Conservation (phyloP, 2,888 invertebrate species). For the Coelinius sp. region DNA sequence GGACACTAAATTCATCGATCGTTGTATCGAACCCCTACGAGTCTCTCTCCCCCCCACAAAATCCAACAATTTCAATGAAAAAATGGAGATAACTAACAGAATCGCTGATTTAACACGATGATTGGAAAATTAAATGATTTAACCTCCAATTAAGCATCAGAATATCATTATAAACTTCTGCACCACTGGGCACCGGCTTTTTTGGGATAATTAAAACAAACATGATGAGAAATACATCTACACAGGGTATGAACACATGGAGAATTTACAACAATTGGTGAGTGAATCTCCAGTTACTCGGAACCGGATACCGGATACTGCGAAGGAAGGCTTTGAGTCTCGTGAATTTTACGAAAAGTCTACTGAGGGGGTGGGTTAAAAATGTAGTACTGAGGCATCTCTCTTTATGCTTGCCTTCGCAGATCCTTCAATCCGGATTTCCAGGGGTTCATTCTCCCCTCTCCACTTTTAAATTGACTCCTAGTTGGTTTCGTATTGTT, state of each 20-base stretch:
- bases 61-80: neutral
- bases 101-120: neutral
- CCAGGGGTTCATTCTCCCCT: constrained; percentile 50
- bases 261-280: neutral
- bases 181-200: neutral
- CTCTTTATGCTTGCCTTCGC: constrained; percentile 63
- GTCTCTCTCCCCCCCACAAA: neutral
- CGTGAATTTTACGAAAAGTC: constrained; percentile 22
- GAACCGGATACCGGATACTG: constrained; percentile 51
- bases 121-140: neutral
- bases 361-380: neutral
- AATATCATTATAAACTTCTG: neutral
- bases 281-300: constrained; percentile 38
- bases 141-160: neutral
- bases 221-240: neutral
- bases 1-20: neutral
- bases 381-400: constrained; percentile 32
- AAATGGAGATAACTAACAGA: neutral
- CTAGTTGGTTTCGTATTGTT: constrained; percentile 5
- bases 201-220: neutral
- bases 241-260: neutral
- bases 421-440: constrained; percentile 66
- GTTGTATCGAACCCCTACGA: neutral
- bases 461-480: constrained; percentile 17
- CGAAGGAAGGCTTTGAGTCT: constrained; percentile 50